Conservation (phyloP, 2,888 invertebrate genomes). For the Cryptocephalus primarius region DNA sequence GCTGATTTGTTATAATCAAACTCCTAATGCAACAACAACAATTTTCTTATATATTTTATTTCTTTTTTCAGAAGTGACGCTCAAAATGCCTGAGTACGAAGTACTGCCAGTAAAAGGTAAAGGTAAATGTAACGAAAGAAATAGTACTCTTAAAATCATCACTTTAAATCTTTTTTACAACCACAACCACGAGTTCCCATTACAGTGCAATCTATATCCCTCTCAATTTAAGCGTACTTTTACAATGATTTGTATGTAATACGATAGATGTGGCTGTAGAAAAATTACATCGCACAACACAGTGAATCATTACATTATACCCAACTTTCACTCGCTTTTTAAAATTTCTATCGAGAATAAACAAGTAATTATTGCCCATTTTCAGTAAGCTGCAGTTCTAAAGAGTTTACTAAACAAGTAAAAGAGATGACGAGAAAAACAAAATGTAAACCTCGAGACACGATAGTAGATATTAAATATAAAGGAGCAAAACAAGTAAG, state of each 20-base stretch:
- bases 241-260: too few relatives aligned
- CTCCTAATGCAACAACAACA: too few relatives aligned
- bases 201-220: too few relatives aligned
- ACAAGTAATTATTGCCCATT: too few relatives aligned
- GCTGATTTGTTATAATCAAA: too few relatives aligned
- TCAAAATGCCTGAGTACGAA: constrained; percentile 5
- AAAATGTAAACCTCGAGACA: constrained; percentile 9
- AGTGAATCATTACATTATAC: too few relatives aligned
- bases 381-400: constrained; percentile 2
- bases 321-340: background rate
- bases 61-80: constrained; percentile 5
- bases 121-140: background rate
- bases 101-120: constrained; percentile 8
- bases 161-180: too few relatives aligned
- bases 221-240: background rate
- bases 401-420: constrained; percentile 5
- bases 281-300: too few relatives aligned
- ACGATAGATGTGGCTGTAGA: too few relatives aligned
- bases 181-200: too few relatives aligned
- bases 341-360: too few relatives aligned
- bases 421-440: constrained; percentile 8
- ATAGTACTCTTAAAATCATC: too few relatives aligned
- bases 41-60: background rate
- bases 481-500: constrained; percentile 3
- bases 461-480: constrained; percentile 8